Conservation (phyloP, 1,140 invertebrate genomes). For the Dermatophagoides farinae region DNA sequence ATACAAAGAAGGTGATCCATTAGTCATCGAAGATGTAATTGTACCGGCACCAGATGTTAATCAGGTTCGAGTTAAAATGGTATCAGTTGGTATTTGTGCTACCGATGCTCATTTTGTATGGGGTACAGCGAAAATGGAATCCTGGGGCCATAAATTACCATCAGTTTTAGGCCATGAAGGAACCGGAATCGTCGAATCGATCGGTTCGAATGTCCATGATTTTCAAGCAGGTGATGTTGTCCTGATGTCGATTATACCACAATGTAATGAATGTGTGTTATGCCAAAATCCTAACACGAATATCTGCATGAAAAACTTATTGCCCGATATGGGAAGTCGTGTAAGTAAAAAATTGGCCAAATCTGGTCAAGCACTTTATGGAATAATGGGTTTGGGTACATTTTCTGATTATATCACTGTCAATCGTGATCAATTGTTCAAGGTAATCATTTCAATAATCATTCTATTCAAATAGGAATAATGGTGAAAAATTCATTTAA, state of each 20-base stretch:
- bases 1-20: slow-evolving; percentile 64
- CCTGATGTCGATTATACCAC: slow-evolving; percentile 78
- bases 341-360: not conserved
- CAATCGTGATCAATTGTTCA: slow-evolving; percentile 40
- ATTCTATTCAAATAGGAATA: not conserved
- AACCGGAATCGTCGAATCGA: slow-evolving; percentile 79
- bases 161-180: slow-evolving; percentile 82
- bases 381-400: not conserved
- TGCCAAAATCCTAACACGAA: slow-evolving; percentile 87
- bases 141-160: slow-evolving; percentile 43
- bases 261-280: slow-evolving; percentile 86
- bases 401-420: not conserved
- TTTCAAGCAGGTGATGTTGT: slow-evolving; percentile 82
- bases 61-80: slow-evolving; percentile 32
- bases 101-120: slow-evolving; percentile 15
- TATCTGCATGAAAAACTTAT: slow-evolving; percentile 38
- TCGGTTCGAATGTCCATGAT: slow-evolving; percentile 68
- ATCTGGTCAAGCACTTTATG: not conserved
- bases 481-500: too few relatives aligned
- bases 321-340: not conserved
- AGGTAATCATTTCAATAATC: slow-evolving; percentile 33
- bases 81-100: slow-evolving; percentile 18
- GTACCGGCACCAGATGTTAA: slow-evolving; percentile 31
- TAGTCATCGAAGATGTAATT: slow-evolving; percentile 54
- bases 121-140: not conserved